A percentile compares a stretch with the other conserved stretches of the same genome.
phyloP scores from a whole-genome alignment of 2,888 invertebrate species.

The Pediacus dermestoides region DNA sequence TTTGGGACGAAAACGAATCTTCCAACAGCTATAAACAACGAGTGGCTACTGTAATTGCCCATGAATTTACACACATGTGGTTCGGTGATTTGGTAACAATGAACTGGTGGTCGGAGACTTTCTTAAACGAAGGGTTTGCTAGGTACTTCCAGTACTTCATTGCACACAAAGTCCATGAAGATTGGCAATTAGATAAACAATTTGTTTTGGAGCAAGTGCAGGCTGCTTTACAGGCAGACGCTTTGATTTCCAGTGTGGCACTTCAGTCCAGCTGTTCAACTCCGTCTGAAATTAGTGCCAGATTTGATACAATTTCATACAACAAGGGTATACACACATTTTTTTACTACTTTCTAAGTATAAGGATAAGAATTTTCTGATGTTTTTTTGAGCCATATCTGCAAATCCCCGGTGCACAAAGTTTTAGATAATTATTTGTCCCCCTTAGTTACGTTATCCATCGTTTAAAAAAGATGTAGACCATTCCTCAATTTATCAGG shows the following conservation, averaged over 20 bases:
- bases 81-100: constrained; percentile 74
- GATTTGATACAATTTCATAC: constrained; percentile 61
- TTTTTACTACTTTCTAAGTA: no score
- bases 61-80: constrained; percentile 81
- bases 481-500: no score
- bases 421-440: no score
- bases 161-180: constrained; percentile 36
- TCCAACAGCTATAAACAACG: constrained; percentile 47
- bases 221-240: constrained; percentile 12
- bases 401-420: no score
- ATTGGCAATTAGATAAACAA: constrained; percentile 28
- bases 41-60: constrained; percentile 65
- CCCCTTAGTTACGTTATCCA: no score
- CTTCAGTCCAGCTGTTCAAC: constrained; percentile 55
- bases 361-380: no score
- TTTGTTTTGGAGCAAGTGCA: constrained; percentile 26
- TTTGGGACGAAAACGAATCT: constrained; percentile 45
- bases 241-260: constrained; percentile 34
- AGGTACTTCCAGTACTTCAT: constrained; percentile 69
- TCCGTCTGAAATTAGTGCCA: constrained; percentile 52
- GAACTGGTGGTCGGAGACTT: constrained; percentile 71
- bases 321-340: constrained; percentile 65
- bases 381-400: no score
- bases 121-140: constrained; percentile 74
- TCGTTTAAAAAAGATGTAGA: no score